Percentiles rank a stretch among this genome's conserved stretches.
phyloP scores from a whole-genome alignment of 1,140 invertebrate species.

The Cataglyphis hispanica region DNA sequence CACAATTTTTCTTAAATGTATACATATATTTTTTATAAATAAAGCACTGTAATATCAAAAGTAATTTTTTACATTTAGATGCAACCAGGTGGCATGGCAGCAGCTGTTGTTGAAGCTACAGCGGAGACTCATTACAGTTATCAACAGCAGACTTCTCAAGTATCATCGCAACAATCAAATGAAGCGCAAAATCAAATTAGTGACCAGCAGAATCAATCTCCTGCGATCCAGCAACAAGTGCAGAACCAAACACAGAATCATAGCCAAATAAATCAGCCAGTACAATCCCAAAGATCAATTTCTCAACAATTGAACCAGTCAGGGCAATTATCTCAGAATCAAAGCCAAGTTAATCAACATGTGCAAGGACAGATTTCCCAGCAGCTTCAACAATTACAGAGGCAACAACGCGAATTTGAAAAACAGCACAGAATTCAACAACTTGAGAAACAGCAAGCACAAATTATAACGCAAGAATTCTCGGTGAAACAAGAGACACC shows the following conservation, averaged over 20 bases:
- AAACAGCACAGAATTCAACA: constrained; percentile 83
- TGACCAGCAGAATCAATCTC: constrained; percentile 77
- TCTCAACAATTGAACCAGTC: constrained; percentile 81
- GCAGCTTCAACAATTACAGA: constrained; percentile 83
- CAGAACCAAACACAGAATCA: constrained; percentile 84
- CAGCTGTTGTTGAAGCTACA: constrained; percentile 83
- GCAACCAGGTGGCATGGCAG: constrained; percentile 83
- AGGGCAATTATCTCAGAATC: constrained; percentile 82
- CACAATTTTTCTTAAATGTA: background rate
- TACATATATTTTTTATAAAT: background rate
- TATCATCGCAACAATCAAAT: constrained; percentile 81
- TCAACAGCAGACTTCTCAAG: constrained; percentile 84
- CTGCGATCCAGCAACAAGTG: constrained; percentile 84
- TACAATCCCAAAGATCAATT: constrained; percentile 86
- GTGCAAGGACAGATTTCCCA: constrained; percentile 78
- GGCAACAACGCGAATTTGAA: constrained; percentile 83
- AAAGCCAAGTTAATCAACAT: constrained; percentile 82
- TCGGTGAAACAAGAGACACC: constrained; percentile 74
- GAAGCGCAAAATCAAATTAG: constrained; percentile 83
- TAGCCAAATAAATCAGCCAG: constrained; percentile 85
- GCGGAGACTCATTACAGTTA: constrained; percentile 84
- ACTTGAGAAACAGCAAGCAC: constrained; percentile 81
- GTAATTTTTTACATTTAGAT: constrained; percentile 74
- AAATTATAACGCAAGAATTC: constrained; percentile 74
- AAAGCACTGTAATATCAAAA: background rate